A percentile compares a stretch with the other conserved stretches of the same genome.
Conservation (phyloP, 2,797 vertebrate species). For the Serranus cabrilla region DNA sequence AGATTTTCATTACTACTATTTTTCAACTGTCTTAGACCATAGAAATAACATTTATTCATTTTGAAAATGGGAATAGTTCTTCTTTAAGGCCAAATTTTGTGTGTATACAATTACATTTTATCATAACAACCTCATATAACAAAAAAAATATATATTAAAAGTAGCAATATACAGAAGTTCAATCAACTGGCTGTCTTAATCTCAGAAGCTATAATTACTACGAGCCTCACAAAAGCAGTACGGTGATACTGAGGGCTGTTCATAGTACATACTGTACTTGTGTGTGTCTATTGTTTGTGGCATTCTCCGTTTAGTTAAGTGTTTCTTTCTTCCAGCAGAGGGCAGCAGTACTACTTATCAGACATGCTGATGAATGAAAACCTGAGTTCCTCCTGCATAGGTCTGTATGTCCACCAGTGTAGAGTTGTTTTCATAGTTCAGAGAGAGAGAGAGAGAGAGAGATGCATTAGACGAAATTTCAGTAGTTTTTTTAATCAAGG, state of each 20-base stretch:
- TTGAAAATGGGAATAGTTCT: too few relatives aligned
- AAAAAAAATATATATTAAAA: background rate
- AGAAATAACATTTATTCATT: too few relatives aligned
- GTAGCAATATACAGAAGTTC: background rate
- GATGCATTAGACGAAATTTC: background rate
- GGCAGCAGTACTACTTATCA: constrained; percentile 28
- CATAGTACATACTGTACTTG: background rate
- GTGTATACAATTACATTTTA: background rate
- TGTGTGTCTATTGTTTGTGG: background rate
- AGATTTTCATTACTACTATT: too few relatives aligned
- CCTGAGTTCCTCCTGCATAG: background rate
- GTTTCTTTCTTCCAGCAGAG: constrained; percentile 54
- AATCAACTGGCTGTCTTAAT: background rate
- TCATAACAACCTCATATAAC: background rate
- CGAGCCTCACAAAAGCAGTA: background rate
- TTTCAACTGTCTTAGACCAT: too few relatives aligned
- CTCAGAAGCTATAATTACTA: background rate
- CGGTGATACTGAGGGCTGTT: background rate
- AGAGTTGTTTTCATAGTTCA: too few relatives aligned
- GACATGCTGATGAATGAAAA: background rate
- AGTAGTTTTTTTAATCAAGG: background rate
- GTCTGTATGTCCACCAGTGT: background rate
- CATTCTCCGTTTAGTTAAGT: background rate
- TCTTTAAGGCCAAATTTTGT: background rate
- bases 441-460: too few relatives aligned